Conservation (phyloP, 2,113 vertebrate species). For the Picathartes gymnocephalus region DNA sequence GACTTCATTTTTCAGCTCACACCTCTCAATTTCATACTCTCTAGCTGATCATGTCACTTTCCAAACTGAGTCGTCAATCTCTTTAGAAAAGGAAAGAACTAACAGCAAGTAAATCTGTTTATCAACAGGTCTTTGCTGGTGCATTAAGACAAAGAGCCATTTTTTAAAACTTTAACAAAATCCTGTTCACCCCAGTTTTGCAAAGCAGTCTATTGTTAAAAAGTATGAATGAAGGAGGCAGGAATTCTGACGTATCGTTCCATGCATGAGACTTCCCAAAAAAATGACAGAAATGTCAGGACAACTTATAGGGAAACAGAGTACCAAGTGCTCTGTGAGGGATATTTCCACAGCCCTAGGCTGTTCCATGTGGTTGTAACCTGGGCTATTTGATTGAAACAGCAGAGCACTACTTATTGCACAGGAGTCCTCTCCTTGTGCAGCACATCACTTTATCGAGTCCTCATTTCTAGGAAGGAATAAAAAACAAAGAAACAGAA, state of each 20-base stretch:
- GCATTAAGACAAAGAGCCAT: background rate
- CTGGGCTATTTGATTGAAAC: background rate
- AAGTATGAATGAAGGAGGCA: background rate
- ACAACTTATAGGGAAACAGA: background rate
- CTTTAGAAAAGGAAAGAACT: background rate
- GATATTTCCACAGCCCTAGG: background rate
- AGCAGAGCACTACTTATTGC: too few species aligned
- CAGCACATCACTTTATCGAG: background rate
- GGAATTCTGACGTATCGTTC: background rate
- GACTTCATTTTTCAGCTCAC: background rate
- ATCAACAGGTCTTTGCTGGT: background rate
- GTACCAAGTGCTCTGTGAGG: background rate
- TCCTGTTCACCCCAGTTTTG: background rate
- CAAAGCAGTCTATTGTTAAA: background rate
- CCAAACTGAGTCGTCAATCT: background rate
- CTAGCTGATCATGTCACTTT: background rate
- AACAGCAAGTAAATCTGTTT: background rate
- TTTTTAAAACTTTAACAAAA: background rate
- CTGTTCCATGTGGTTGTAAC: background rate
- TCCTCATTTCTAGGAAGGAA: background rate
- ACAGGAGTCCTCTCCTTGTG: background rate
- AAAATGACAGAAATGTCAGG: background rate
- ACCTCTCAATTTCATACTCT: background rate
- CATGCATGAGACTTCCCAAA: background rate
- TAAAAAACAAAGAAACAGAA: background rate